Evolutionary conservation across 2,888 invertebrate genomes (phyloP), one percentile per base, ranked within the genome.

Genomic region (Cephus rjabovi): DNA sequence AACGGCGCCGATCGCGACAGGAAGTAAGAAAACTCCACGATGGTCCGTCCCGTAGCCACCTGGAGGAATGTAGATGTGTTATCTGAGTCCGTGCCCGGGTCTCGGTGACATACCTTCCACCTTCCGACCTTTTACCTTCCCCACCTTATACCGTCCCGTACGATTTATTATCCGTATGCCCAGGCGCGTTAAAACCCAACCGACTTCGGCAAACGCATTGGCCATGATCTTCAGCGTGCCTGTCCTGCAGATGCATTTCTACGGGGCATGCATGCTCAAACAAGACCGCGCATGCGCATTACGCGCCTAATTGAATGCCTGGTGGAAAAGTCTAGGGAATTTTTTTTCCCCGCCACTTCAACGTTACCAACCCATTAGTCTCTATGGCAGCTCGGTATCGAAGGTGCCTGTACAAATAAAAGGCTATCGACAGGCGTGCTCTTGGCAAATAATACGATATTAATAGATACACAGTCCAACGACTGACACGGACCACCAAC

Each of bases 291-390:
- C 77, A 77, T 40, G 75, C 79, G 83, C 84, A 81, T 83, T 83
- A 80, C 80, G 79, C 83, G 79, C 81, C 81, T 84, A 84, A 86
- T 83, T 84, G 83, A 86, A 83, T 83, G 78, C 80, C 79, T 69
- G 2, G 40, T 40, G 40, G 15, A 40, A 40, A 40, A 15, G 40
- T 15, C 40, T 40, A 40, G 40, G 40, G 15, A 40, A 40, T 40
- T 40, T 15, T 15, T 37, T 40, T 15, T 15, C 12, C 4, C 37
- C 37, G 4, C 4, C 12, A 37, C 37, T 37, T 15, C 15, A 4
- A 37, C 37, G 1, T 12, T 37, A 1, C 37, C 4, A 3, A 37
- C 40, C 40, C 15, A 40, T 1, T 6, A 40, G 40, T 40, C 40
- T 40, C 74, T 69, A 73, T n/a, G 15, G 15, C 6, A 9, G 1